Base-by-base conservation (phyloP, 2,113 vertebrate genomes). In the Paedocypris sp. region DNA sequence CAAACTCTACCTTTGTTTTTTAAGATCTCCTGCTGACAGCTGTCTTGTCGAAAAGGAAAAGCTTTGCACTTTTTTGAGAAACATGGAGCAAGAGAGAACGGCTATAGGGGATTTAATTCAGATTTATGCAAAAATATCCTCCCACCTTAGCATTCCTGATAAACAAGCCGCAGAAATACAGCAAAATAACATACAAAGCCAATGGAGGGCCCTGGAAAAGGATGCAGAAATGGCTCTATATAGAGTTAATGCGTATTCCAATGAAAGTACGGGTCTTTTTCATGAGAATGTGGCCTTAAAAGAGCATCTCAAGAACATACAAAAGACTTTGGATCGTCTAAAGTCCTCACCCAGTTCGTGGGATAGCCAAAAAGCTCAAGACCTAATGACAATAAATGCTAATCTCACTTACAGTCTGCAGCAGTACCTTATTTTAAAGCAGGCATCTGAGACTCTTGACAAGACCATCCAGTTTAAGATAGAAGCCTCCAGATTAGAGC, bases 161-260 rank as follows among this genome's bases (percentile, higher is more conserved):
- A 82, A 70, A 62, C 80, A 78, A 33, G 51, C 80, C 9, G 73
- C 81, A 0, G 72, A 82, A 60, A 82, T 54, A 19, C 83, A 87
- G 3, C 79, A 87, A 60, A 80, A 62, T 28, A 78, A 75, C 8
- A 79, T 91, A 4, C 87, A 89, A 29, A 69, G 54, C 1, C 69
- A 73, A 49, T 93, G 90, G 90, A 81, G 80, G 38, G 70, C 66
- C 2, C 69, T 87, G 28, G 83, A 89, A 18, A 85, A 77, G 4
- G 59, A 67, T 3, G 65, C 84, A 7, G 83, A 90, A 41, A 88
- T 70, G 68, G 79, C 72, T 19, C 59, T 80, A 3, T 75, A 87
- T 36, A 80, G 73, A 18, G 75, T 86, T 4, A 64, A 73, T 4
- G 62, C 73, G 38, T 78, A 77, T 50, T 75, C 73, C 0, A 50